Evolutionary conservation across 2,113 vertebrate genomes (phyloP).

Genomic region (Takifugu flavidus): DNA sequence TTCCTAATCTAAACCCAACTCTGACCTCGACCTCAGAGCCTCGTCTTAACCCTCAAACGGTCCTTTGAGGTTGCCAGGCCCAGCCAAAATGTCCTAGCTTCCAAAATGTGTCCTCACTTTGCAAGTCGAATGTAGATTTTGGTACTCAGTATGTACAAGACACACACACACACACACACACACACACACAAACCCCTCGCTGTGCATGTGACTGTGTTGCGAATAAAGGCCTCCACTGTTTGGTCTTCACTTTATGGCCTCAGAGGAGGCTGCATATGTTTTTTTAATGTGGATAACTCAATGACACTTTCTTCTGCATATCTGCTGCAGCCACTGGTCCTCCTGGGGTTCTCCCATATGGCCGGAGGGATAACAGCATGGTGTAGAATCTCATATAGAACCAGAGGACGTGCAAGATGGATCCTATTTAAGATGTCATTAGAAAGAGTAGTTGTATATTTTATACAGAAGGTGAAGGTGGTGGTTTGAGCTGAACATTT

Average conservation of each 20-base stretch:
- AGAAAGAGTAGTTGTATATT: not conserved
- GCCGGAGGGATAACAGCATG: conserved; percentile 29
- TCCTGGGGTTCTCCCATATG: conserved; percentile 17
- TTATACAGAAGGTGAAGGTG: not conserved
- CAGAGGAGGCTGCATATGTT: conserved; percentile 29
- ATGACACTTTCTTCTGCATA: conserved; percentile 30
- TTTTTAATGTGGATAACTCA: conserved; percentile 30
- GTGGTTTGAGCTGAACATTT: not conserved
- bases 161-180: no score
- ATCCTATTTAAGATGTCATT: conserved; percentile 13
- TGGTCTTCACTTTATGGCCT: conserved; percentile 4
- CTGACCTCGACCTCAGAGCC: no score
- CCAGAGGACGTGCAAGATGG: conserved; percentile 21
- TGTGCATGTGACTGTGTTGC: conserved; percentile 1
- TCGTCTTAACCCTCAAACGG: no score
- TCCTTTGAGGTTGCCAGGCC: no score
- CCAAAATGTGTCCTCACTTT: no score
- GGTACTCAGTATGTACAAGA: no score
- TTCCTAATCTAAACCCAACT: no score
- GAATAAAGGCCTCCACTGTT: conserved; percentile 9
- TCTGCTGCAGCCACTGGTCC: conserved; percentile 21
- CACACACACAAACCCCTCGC: not conserved
- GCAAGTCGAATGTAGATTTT: no score
- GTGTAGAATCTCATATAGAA: conserved; percentile 29
- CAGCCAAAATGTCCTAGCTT: no score